Base-by-base conservation (phyloP, 2,888 invertebrate genomes). In the Syritta pipiens region DNA sequence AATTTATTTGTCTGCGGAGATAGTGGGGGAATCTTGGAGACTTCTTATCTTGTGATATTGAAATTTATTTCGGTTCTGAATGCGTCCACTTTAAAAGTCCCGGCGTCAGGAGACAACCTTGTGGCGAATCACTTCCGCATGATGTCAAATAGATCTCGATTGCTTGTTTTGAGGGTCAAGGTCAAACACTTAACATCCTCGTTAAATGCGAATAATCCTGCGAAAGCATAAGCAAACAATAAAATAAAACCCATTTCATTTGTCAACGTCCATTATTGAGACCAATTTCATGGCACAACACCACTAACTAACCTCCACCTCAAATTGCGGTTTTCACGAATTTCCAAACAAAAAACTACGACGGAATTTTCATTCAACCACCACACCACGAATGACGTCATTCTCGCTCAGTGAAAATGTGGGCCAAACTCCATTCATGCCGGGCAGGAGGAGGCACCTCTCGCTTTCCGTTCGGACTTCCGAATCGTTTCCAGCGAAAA, bases 371-470 rank as follows among this genome's bases (percentile, higher is more conserved):
- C 42, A 42, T 28, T 63, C 20, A 14, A 28, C 20, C 19, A 4
- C 42, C 42, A 44, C 4, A 44, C 7, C 3, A 17, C n/a, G 28
- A 32, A 28, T 71, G 69, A 71, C 69, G 69, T 60, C 60, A 71
- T 71, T 46, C 22, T 3, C 3, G 46, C 46, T 24, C 26, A 46
- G 28, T 62, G 28, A 51, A 60, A 60, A 28, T 69, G 35, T 69
- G 69, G 60, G 35, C 19, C 59, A 44, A n/a, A 7, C 44, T 53
- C 28, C 53, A 48, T 60, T 53, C 60, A 60, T 62, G 28, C 26
- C 10, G 6, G 26, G 24, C 12, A 1, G 10, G 20, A 32, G 37
- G 37, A 37, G 9, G 37, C 42, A 9, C 24, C 49, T 42, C 22
- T 22, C 17, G 4, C n/a, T 19, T 35, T 9, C 6, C 20, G 17